A percentile compares a stretch with the other conserved stretches of the same genome.
phyloP scores from a whole-genome alignment of 2,113 vertebrate species.

The Phyllostomus discolor region DNA sequence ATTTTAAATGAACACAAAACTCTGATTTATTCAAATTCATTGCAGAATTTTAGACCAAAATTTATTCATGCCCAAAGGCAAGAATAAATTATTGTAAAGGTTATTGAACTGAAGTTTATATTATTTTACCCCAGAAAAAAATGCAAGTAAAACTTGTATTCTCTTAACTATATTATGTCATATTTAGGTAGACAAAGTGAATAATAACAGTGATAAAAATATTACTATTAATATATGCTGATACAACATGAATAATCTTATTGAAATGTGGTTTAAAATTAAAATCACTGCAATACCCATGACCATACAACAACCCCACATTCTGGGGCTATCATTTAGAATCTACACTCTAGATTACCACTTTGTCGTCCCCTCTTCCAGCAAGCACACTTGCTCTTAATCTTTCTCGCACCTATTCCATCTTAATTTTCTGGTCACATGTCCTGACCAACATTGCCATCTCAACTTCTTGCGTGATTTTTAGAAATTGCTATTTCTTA shows the following conservation, averaged over 20 bases:
- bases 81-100: conserved; percentile 13
- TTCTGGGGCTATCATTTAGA: neutral
- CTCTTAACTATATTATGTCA: neutral
- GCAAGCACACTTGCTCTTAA: neutral
- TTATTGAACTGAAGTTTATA: conserved; percentile 36
- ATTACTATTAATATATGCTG: neutral
- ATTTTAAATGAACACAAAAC: conserved; percentile 60
- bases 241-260: neutral
- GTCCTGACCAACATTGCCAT: neutral
- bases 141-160: conserved; percentile 13
- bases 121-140: neutral
- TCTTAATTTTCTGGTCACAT: neutral
- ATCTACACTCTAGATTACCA: neutral
- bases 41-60: conserved; percentile 26
- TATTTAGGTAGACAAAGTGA: neutral
- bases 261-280: neutral
- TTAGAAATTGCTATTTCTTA: neutral
- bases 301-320: neutral
- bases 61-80: conserved; percentile 44
- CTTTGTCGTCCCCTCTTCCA: neutral
- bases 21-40: conserved; percentile 50
- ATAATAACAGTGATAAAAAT: conserved; percentile 1
- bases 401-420: neutral
- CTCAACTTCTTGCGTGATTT: neutral
- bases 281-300: neutral